Evolutionary conservation across 2,797 vertebrate genomes (phyloP), one percentile per base, ranked within the genome.

Genomic region (Cephalopachus bancanus): DNA sequence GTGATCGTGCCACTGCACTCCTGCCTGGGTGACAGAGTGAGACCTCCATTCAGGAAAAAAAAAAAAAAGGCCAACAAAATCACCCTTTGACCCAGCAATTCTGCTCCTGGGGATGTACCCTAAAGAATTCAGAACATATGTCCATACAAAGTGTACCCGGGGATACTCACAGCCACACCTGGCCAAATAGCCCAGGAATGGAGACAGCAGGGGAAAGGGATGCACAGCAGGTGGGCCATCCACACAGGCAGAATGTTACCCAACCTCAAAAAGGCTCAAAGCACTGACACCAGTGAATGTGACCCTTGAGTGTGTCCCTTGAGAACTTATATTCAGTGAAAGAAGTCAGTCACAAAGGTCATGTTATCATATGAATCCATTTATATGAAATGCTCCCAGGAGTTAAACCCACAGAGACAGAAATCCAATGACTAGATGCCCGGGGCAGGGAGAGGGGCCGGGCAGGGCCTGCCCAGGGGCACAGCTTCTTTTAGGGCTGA

Each of bases 351-450:
- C 69, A 4, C 24, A 83, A 57, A 22, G 9, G 33, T 20, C 78
- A 67, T 4, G 4, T 17, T 37, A 22, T 0, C 0, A 0, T 3
- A 11, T 20, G 69, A 33, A 10, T 24, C 14, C 71, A 4, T 10
- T 17, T 59, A 51, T 24, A 12, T 2, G 67, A 74, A n/a, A 49
- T 5, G 2, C 22, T 28, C 49, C 10, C 74, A 37, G 9, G 0
- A 64, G 55, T 37, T 28, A 57, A 15, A 51, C 22, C 81, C 15
- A 12, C 10, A 20, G 67, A 30, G 37, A 67, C 17, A 44, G 37
- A 69, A 37, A 30, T 30, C 24, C 4, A 9, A 1, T 19, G 4
- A 53, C n/a, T 44, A 37, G n/a, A 1, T 30, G n/a, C 19, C 28
- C 44, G 4, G 65, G 10, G n/a, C 57, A n/a, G 62, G 9, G 62